Percentiles rank a stretch among this genome's conserved stretches.
These are phyloP conservation scores for Actinemys pallida DNA, from an alignment of 2,113 vertebrate genomes.

Conservation along the genomic window DNA sequence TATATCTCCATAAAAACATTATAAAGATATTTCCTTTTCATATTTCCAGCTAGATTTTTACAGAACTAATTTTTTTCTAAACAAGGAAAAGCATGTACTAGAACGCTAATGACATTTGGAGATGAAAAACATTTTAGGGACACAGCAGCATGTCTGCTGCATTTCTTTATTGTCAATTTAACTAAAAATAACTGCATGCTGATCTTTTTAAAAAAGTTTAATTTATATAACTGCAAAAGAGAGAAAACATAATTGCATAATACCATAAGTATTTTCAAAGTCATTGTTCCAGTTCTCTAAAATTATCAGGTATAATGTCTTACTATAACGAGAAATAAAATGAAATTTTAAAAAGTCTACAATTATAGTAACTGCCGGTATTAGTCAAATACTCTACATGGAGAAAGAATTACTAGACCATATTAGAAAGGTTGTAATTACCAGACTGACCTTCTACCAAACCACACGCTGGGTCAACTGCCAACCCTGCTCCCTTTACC, in stretches of 20 bases:
- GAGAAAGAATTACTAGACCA: neutral
- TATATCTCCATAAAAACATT: neutral
- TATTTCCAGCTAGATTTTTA: neutral
- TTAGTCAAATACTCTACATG: neutral
- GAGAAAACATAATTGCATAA: neutral
- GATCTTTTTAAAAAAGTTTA: neutral
- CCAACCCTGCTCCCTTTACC: neutral
- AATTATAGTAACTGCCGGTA: neutral
- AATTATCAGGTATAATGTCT: neutral
- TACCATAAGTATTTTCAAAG: neutral
- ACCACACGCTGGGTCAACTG: neutral
- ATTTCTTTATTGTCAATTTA: neutral
- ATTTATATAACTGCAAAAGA: neutral
- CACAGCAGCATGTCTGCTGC: neutral
- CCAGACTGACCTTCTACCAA: neutral
- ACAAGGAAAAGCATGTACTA: neutral
- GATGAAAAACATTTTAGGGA: neutral
- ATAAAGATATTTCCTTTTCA: neutral
- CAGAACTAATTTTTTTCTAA: neutral
- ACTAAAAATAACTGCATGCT: neutral
- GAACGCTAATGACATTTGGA: neutral
- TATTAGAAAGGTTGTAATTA: neutral
- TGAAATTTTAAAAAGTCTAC: neutral
- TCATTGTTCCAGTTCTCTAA: neutral
- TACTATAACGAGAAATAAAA: neutral